A percentile compares a stretch with the other conserved stretches of the same genome.
Conservation (phyloP, 2,888 invertebrate species). For the Amphipyra tragopoginis region DNA sequence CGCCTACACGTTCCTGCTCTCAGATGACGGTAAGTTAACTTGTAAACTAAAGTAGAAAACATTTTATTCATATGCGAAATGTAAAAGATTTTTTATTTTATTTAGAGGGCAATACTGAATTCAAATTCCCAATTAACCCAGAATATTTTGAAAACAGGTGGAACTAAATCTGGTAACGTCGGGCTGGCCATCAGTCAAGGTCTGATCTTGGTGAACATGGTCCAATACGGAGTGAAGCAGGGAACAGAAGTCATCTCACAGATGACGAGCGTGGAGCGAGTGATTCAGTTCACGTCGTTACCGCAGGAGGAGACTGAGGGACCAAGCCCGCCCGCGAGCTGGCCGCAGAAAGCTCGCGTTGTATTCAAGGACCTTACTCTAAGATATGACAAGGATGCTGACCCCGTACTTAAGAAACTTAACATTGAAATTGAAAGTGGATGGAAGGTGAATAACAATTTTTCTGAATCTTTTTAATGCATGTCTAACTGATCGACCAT, state of each 20-base stretch:
- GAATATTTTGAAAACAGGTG: slow-evolving; percentile 71
- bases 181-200: slow-evolving; percentile 93
- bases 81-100: no score
- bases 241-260: slow-evolving; percentile 93
- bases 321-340: slow-evolving; percentile 88
- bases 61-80: no score
- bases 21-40: slow-evolving; percentile 86
- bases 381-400: slow-evolving; percentile 90
- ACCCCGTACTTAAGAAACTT: slow-evolving; percentile 87
- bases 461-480: no score
- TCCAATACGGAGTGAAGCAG: slow-evolving; percentile 95
- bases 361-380: slow-evolving; percentile 91
- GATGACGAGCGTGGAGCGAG: slow-evolving; percentile 95
- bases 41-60: not conserved
- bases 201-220: slow-evolving; percentile 93
- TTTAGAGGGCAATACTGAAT: no score
- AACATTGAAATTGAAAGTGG: slow-evolving; percentile 63
- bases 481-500: no score
- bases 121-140: not conserved
- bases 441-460: slow-evolving; percentile 61
- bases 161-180: slow-evolving; percentile 91
- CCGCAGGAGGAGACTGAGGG: slow-evolving; percentile 93
- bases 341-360: slow-evolving; percentile 91
- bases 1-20: slow-evolving; percentile 91
- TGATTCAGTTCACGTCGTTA: slow-evolving; percentile 93